Evolutionary conservation across 2,113 vertebrate species (phyloP), one percentile per base, ranked within the genome.

Genomic region (Catharus minimus): DNA sequence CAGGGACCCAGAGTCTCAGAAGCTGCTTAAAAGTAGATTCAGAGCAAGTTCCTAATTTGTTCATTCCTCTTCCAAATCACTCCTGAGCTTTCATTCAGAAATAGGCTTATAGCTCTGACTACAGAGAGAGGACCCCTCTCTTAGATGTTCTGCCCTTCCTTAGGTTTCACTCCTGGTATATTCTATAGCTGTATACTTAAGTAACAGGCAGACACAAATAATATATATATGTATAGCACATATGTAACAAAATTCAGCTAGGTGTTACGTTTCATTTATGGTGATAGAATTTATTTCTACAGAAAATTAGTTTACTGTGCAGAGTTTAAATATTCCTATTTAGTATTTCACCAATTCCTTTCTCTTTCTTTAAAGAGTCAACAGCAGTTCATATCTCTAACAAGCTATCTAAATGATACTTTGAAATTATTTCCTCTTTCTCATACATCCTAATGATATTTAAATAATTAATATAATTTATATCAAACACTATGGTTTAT

Each of bases 241-340:
- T 49, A 66, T 19, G 7, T 61, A 76, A 43, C 23, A 20, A 89
- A 94, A 94, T 72, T 90, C 53, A 84, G 64, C 56, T 81, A 94
- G 88, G 41, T 96, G 64, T 50, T 93, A 36, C 22, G 74, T 89
- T 95, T 95, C 4, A 53, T 91, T 93, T 87, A 27, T 52, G 92
- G 90, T 76, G 36, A 58, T 30, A 93, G 71, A 82, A 14, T 41
- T 93, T 77, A 83, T 79, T 90, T 62, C 56, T 79, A 49, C 7
- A 65, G 20, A 76, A 93, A 95, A 90, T 75, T 6, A 50, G 5
- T 77, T 95, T 90, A 86, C 28, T 74, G 9, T 90, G 55, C 72
- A 78, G n/a, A 78, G n/a, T 91, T 73, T 75, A 67, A 82, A 79
- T 66, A 89, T 93, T 76, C 50, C 13, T 92, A 43, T 61, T n/a